Evolutionary conservation across 2,797 vertebrate species (phyloP), one percentile per base, ranked within the genome.

Genomic region (Propithecus deckenii): DNA sequence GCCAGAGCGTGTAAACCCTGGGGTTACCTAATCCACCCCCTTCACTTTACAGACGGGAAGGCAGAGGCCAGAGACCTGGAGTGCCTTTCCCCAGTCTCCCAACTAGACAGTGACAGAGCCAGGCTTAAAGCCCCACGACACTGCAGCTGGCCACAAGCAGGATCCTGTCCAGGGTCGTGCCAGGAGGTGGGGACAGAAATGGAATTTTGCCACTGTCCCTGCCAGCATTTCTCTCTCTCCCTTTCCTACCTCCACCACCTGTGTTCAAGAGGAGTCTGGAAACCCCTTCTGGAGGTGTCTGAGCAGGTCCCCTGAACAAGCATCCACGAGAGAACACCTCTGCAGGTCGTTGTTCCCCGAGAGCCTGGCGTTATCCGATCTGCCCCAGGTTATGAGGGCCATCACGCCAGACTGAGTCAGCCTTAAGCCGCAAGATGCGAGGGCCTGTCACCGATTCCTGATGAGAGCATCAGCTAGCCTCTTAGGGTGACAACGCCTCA

Each of bases 401-500:
- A 61, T 48, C 78, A 9, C 50, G 23, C 52, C 22, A 59, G 35
- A 22, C 1, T 25, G 43, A 88, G 63, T 69, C 30, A 2, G 14
- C 61, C 23, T 80, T 43, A 48, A 80, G 69, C 52, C 35, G 13
- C 9, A 17, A 46, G 84, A 22, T 55, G 17, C 25, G 28, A 71
- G 72, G 22, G 4, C 17, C 6, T 1, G 5, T 41, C 48, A 13
- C 35, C 55, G 85, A 43, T 95, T 90, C 87, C 72, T 95, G 91
- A 97, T 89, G 91, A 97, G 89, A 78, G 81, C 76, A 50, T 96
- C 93, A 89, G 78, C 25, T 91, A 84, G 96, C 89, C 80, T 94
- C 61, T 95, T 94, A 83, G 87, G 97, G 97, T 87, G 55, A 85
- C 0, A 11, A 22, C 84, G 91, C 76, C 63, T 84, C 95, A 71